Conservation (phyloP, 2,888 invertebrate species). For the Nemoura dubitans region DNA sequence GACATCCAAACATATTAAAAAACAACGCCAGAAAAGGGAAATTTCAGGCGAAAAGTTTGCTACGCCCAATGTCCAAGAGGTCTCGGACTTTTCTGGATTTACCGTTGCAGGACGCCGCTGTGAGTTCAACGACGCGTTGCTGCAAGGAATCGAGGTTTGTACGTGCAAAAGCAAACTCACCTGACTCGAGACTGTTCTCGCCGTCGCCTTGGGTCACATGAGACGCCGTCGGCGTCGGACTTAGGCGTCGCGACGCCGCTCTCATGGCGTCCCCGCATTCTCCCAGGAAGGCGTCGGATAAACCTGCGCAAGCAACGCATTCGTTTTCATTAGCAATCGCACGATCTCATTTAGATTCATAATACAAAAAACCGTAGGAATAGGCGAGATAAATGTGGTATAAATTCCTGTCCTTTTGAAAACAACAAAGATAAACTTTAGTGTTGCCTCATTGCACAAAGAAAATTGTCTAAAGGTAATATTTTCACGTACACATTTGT, state of each 20-base stretch:
- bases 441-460: neutral
- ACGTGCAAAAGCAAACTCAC: constrained; percentile 44
- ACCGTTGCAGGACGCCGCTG: neutral
- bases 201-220: constrained; percentile 44
- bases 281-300: constrained; percentile 43
- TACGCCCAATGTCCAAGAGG: neutral
- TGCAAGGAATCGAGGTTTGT: neutral
- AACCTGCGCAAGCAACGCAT: constrained; percentile 32
- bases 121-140: neutral
- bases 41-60: neutral
- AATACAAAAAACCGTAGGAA: neutral
- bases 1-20: neutral
- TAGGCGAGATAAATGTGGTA: neutral
- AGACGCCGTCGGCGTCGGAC: constrained; percentile 43
- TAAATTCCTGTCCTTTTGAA: neutral
- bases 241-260: constrained; percentile 39
- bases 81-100: neutral
- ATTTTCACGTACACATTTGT: no score
- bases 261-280: constrained; percentile 27
- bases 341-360: neutral
- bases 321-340: neutral
- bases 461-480: neutral
- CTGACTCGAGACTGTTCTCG: constrained; percentile 50
- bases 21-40: neutral
- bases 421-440: neutral